These are phyloP conservation scores for Hemibagrus guttatus DNA, from an alignment of 2,797 vertebrate genomes.

Conservation along the genomic window DNA sequence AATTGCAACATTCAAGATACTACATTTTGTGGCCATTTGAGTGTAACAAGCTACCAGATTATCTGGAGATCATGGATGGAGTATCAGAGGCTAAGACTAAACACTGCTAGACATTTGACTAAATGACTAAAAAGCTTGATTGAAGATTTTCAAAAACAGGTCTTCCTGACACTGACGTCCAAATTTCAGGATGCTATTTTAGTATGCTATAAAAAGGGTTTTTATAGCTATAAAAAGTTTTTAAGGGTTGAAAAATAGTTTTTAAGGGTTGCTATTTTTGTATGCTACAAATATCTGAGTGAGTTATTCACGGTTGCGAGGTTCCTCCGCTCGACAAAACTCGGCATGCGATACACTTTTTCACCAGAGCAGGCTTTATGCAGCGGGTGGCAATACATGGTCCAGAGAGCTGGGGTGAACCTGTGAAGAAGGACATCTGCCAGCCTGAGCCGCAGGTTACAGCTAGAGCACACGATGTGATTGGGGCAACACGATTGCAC, in stretches of 20 bases:
- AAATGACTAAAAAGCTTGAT: neutral
- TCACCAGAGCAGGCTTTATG: neutral
- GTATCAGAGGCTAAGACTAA: neutral
- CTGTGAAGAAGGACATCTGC: slow-evolving; percentile 38
- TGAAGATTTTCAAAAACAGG: neutral
- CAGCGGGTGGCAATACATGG: slow-evolving; percentile 32
- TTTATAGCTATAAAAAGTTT: no score
- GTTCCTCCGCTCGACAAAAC: slow-evolving; percentile 42
- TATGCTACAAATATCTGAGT: slow-evolving; percentile 50
- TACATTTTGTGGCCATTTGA: neutral
- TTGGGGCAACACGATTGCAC: slow-evolving; percentile 54
- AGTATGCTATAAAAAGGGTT: slow-evolving; percentile 46
- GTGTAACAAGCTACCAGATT: neutral
- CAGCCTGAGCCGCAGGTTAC: slow-evolving; percentile 54
- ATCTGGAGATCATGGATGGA: no score
- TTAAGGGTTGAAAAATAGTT: no score
- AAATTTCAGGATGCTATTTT: slow-evolving; percentile 1
- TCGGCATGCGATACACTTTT: slow-evolving; percentile 47
- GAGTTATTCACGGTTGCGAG: slow-evolving; percentile 48
- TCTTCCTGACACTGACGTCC: neutral
- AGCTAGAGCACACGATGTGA: slow-evolving; percentile 56
- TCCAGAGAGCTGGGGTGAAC: slow-evolving; percentile 58
- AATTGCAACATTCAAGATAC: neutral
- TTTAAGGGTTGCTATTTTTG: neutral
- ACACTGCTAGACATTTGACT: neutral